Evolutionary conservation across 2,888 invertebrate species (phyloP).

Genomic region (Creontiades dilutus): DNA sequence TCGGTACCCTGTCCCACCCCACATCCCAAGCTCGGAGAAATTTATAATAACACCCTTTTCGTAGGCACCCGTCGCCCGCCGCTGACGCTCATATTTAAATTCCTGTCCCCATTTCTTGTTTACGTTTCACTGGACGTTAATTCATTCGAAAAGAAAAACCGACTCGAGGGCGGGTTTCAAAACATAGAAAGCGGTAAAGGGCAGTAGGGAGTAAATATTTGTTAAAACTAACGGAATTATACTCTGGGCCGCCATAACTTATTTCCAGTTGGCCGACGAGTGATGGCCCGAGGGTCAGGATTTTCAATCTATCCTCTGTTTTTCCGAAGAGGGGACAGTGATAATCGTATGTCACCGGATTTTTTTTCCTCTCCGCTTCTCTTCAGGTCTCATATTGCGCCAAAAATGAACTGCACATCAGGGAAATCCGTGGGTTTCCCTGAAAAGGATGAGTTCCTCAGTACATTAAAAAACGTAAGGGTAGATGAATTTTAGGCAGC

Average conservation of each 20-base stretch:
- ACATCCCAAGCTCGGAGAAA: background rate
- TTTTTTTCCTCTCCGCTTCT: too few relatives aligned
- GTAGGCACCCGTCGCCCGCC: slow-evolving; percentile 23
- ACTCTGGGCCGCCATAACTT: background rate
- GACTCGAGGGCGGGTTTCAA: background rate
- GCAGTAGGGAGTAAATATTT: slow-evolving; percentile 47
- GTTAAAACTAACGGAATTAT: slow-evolving; percentile 58
- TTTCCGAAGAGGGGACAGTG: background rate
- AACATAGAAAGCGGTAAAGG: background rate
- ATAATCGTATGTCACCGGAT: slow-evolving; percentile 21
- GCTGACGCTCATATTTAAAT: slow-evolving; percentile 50
- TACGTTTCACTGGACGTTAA: slow-evolving; percentile 57
- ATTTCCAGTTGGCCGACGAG: slow-evolving; percentile 42
- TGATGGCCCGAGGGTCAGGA: slow-evolving; percentile 22
- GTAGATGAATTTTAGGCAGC: too few relatives aligned
- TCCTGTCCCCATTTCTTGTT: slow-evolving; percentile 49
- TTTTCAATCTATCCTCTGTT: slow-evolving; percentile 22
- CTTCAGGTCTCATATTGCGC: too few relatives aligned
- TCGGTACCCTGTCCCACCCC: background rate
- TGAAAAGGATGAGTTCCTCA: too few relatives aligned
- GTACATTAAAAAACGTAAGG: too few relatives aligned
- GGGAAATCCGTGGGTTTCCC: too few relatives aligned
- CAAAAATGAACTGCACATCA: too few relatives aligned
- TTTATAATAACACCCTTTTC: slow-evolving; percentile 56
- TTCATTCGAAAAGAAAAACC: slow-evolving; percentile 56